phyloP scores from a whole-genome alignment of 2,888 invertebrate species.

The Acholoe squamosa region DNA sequence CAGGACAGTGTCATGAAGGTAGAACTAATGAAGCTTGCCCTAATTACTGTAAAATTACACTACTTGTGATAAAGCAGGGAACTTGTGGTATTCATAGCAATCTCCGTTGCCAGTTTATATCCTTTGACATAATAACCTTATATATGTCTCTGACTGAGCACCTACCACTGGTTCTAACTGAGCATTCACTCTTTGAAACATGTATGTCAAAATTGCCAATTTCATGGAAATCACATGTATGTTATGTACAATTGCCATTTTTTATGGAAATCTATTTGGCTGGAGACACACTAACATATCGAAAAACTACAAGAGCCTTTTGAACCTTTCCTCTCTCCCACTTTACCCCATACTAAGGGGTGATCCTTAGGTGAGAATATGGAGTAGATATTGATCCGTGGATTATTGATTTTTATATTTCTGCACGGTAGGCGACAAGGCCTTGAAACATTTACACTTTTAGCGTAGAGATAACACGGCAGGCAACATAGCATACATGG shows the following conservation, averaged over 20 bases:
- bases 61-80: not conserved
- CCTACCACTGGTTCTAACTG: no score
- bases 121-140: not conserved
- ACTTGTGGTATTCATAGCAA: not conserved
- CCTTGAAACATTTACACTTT: not conserved
- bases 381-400: constrained; percentile 13
- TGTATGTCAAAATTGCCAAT: no score
- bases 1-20: not conserved
- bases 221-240: no score
- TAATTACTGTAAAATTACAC: not conserved
- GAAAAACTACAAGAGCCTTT: not conserved
- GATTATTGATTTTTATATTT: not conserved
- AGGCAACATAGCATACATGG: not conserved
- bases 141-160: no score
- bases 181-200: no score
- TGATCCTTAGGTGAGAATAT: constrained; percentile 34
- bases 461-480: not conserved
- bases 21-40: constrained; percentile 4
- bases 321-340: no score
- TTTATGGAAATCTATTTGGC: not conserved
- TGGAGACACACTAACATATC: not conserved
- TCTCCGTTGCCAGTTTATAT: not conserved
- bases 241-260: no score
- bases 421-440: not conserved
- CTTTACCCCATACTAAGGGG: not conserved